A percentile compares a stretch with the other conserved stretches of the same genome.
Conservation (phyloP, 1,140 invertebrate species). For the Plectrocnemia conspersa region DNA sequence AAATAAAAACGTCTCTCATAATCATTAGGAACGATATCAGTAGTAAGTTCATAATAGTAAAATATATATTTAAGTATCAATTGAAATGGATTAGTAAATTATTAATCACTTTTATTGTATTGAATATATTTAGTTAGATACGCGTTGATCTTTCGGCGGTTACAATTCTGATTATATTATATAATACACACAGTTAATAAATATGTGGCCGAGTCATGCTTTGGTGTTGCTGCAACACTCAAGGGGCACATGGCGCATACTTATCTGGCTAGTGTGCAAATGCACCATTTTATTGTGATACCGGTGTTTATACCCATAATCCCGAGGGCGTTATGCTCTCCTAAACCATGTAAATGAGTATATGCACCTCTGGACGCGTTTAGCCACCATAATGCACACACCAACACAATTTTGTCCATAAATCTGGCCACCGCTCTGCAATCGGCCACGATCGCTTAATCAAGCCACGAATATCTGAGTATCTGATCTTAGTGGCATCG, state of each 20-base stretch:
- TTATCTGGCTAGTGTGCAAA: neutral
- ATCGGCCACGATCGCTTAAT: neutral
- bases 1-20: too few relatives aligned
- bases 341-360: constrained; percentile 13
- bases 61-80: too few relatives aligned
- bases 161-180: neutral
- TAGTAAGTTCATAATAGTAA: too few relatives aligned
- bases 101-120: too few relatives aligned
- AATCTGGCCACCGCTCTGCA: neutral
- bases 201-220: too few relatives aligned
- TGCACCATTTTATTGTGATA: constrained; percentile 11
- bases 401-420: neutral
- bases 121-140: neutral
- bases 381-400: constrained; percentile 3
- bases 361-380: neutral
- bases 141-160: neutral
- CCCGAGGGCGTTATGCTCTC: neutral
- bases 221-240: too few relatives aligned
- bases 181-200: too few relatives aligned
- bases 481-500: too few relatives aligned
- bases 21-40: too few relatives aligned
- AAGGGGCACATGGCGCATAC: too few relatives aligned
- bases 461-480: neutral
- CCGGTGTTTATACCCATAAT: constrained; percentile 8
- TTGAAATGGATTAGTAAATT: too few relatives aligned